Evolutionary conservation across 1,140 invertebrate genomes (phyloP), one percentile per base, ranked within the genome.

Genomic region (Sminthurides bifidus): DNA sequence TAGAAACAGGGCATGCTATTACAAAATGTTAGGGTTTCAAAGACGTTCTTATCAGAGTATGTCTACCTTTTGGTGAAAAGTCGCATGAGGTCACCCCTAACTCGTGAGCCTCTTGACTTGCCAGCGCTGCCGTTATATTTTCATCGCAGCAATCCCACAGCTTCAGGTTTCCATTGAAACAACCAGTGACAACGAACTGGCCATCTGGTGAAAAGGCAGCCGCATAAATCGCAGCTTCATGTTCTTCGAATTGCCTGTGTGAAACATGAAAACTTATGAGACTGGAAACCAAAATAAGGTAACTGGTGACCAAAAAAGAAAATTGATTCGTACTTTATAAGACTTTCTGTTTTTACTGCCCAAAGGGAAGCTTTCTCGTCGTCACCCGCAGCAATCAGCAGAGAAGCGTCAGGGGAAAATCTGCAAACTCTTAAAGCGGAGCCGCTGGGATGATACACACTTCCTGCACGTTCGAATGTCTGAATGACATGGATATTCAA

Each of bases 321-420:
- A 12, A 29, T 1, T 37, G 27, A n/a, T n/a, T 2, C 21, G 8
- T 52, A 57, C 55, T 61, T 61, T 30, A 61, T 54, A 17, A 61
- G 19, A 10, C 77, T 72, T 69, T 76, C 74, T 5, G 72, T 76
- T 19, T 76, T 69, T 0, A 79, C 65, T 63, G 80, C 73, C 82
- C 82, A 87, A 12, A 86, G 64, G 30, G 75, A 78, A 0, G 81
- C 72, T 37, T 75, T 78, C 66, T 86, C 82, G 69, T 87, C 84
- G 69, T 87, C 83, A 27, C 83, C 54, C 85, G 67, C 83, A 5
- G 82, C 81, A 2, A 81, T 75, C 45, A 87, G 67, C 49, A 77
- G 68, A 3, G 71, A 68, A 10, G 76, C 76, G 65, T 83, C 76
- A 2, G 79, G 76, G 3, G 82, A 83, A 72, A 84, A 83, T 55